Evolutionary conservation across 2,888 invertebrate species (phyloP), one percentile per base, ranked within the genome.

Genomic region (Pristionchus japonicus): DNA sequence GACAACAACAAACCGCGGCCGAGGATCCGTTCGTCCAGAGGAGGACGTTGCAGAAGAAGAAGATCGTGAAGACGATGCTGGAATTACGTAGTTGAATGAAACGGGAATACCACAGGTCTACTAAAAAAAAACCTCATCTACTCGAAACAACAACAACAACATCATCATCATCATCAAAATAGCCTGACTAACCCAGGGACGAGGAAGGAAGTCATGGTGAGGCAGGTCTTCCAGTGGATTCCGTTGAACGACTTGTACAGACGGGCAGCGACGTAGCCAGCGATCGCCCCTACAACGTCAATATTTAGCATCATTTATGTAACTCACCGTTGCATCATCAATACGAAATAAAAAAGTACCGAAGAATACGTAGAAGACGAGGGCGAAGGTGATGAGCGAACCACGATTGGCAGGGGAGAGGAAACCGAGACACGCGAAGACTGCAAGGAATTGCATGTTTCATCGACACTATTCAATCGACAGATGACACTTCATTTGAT

Each of bases 381-480:
- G 96, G 43, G 98, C 97, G 95, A 98, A 99, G 0, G 99, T 99
- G 98, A 99, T 99, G 89, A 99, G 95, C 0, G 98, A 98, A 15
- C 99, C 99, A 93, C 99, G 96, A 95, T 99, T 99, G 7, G 99
- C 99, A 0, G 99, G 99, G 17, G 98, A 99, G 88, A 99, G 96
- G 95, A 99, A 99, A 88, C 99, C 99, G 90, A 99, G 96, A 95
- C 99, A 99, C n/a, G 99, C 99, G 95, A 99, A 99, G 27, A 97
- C 98, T 96, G 94, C 86, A 95, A 94, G 37, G 34, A 37, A 23
- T 15, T 15, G 20, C 31, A 31, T 37, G 3, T 0, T 31, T 67
- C 31, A 13, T 17, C 31, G 11, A 9, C 67, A 17, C 37, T 67
- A 31, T 27, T 70, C 70, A 37, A 11, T 67, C 67, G 1, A 70